A percentile compares a stretch with the other conserved stretches of the same genome.
Conservation (phyloP, 2,797 vertebrate species). For the Phoeniculus purpureus region DNA sequence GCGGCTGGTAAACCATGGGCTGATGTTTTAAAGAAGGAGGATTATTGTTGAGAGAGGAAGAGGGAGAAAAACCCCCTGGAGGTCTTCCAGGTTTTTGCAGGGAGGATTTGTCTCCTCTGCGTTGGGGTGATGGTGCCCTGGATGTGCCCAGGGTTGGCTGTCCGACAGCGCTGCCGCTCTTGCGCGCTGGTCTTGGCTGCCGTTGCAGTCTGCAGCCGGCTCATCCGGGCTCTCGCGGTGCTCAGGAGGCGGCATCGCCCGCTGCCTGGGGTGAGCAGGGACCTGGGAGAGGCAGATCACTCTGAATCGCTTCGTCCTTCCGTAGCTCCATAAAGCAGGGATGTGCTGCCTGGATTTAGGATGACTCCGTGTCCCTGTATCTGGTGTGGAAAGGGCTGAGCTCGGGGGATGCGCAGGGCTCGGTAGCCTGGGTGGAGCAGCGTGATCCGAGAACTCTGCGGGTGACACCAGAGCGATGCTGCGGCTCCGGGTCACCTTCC, state of each 20-base stretch:
- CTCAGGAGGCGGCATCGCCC: not conserved
- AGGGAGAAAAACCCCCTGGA: accelerated
- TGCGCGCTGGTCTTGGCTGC: not conserved
- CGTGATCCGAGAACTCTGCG: accelerated
- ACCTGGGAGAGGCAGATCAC: not conserved
- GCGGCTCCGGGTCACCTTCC: not conserved
- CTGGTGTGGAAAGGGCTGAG: not conserved
- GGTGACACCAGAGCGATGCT: not conserved
- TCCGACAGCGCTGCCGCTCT: accelerated
- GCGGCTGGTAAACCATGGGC: not conserved
- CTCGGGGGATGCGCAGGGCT: not conserved
- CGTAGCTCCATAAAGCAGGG: accelerated
- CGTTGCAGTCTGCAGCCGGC: accelerated
- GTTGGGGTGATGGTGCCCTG: accelerated
- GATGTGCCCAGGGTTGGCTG: accelerated
- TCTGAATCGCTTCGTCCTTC: accelerated
- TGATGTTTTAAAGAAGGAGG: not conserved
- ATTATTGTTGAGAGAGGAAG: not conserved
- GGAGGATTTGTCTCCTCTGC: accelerated
- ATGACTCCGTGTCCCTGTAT: accelerated
- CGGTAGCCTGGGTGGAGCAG: accelerated
- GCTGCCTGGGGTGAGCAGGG: not conserved
- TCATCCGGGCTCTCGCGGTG: accelerated
- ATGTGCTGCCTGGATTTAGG: not conserved
- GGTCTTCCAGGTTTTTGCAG: not conserved